phyloP scores from a whole-genome alignment of 2,113 vertebrate genomes.

The Catharus fuscescens region DNA sequence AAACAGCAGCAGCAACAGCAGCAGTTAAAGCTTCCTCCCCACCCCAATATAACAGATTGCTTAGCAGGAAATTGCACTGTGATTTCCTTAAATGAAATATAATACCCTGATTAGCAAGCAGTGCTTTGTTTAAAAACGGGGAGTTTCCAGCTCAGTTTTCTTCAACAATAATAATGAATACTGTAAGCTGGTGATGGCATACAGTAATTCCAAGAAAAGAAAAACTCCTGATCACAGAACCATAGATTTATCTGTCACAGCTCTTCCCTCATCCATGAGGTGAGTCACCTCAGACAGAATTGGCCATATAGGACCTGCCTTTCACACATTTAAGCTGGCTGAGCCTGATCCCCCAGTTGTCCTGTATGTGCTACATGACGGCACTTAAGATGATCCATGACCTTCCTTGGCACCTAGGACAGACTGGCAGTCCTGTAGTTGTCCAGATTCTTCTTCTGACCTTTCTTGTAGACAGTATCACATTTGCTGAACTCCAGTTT shows the following conservation, averaged over 20 bases:
- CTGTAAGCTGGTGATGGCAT: neutral
- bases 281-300: neutral
- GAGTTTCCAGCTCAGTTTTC: neutral
- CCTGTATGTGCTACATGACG: neutral
- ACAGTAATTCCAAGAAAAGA: neutral
- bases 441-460: neutral
- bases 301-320: neutral
- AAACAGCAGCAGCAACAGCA: neutral
- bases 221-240: neutral
- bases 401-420: neutral
- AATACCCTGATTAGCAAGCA: slow-evolving; percentile 42
- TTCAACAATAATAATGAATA: neutral
- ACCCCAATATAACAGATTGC: neutral
- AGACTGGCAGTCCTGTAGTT: neutral
- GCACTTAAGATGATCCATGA: neutral
- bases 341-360: neutral
- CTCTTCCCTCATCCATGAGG: neutral
- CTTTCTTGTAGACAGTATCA: neutral
- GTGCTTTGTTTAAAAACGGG: slow-evolving; percentile 21
- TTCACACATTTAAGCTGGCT: neutral
- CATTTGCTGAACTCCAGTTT: neutral
- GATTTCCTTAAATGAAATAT: slow-evolving; percentile 1
- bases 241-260: neutral
- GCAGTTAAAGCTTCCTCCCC: neutral
- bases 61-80: neutral